Conservation (phyloP, 2,797 vertebrate genomes). For the Eurystomus glaucurus region DNA sequence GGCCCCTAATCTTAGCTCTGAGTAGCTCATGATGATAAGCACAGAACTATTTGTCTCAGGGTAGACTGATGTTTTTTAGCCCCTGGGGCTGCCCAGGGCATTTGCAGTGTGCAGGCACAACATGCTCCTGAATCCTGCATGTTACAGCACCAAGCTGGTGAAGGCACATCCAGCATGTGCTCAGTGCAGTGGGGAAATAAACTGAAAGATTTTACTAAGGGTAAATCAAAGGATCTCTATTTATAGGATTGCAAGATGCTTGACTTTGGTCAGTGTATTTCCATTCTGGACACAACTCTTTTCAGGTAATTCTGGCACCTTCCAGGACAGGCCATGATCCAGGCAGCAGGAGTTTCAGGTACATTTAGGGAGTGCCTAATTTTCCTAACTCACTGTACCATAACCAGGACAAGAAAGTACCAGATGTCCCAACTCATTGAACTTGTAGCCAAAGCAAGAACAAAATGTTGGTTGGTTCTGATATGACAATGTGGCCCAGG, state of each 20-base stretch:
- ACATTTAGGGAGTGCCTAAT: too few species aligned
- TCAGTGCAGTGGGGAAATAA: background rate
- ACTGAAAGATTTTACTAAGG: background rate
- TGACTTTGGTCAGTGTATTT: background rate
- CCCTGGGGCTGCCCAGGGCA: background rate
- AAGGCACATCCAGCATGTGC: accelerated
- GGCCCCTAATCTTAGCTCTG: background rate
- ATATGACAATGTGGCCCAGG: too few species aligned
- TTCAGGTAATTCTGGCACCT: background rate
- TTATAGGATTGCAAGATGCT: background rate
- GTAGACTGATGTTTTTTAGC: background rate
- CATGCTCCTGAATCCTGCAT: accelerated
- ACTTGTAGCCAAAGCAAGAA: background rate
- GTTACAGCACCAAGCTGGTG: background rate
- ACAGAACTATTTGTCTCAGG: background rate
- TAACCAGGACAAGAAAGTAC: too few species aligned
- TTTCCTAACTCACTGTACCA: too few species aligned
- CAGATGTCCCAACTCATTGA: background rate
- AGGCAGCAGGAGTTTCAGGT: too few species aligned
- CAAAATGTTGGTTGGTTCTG: background rate
- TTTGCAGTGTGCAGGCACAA: accelerated
- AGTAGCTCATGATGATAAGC: background rate
- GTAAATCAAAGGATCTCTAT: too few species aligned
- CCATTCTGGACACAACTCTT: background rate
- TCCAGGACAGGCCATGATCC: too few species aligned